These are phyloP conservation scores for Sylvia atricapilla DNA, from an alignment of 2,113 vertebrate genomes.

Conservation along the genomic window DNA sequence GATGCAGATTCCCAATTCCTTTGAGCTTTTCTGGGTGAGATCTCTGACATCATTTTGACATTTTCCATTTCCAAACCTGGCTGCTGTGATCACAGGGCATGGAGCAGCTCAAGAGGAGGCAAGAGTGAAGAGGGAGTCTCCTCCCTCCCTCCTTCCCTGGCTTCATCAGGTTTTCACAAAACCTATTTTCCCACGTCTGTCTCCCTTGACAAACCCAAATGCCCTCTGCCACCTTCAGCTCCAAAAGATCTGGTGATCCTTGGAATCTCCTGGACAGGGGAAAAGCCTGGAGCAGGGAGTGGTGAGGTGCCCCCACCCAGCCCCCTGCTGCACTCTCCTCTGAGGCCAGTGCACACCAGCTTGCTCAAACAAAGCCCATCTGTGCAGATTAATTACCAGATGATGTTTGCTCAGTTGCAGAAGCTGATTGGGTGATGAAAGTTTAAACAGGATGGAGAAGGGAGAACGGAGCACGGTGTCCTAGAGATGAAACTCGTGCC, in stretches of 20 bases:
- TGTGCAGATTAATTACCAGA: conserved; percentile 3
- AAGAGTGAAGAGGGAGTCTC: background rate
- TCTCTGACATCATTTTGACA: background rate
- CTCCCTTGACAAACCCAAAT: background rate
- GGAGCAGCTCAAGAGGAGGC: background rate
- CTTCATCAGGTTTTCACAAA: background rate
- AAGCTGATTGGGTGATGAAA: background rate
- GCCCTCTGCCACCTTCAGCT: background rate
- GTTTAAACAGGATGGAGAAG: conserved; percentile 22
- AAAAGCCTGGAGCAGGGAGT: background rate
- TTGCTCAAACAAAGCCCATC: conserved; percentile 54
- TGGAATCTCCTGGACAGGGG: background rate
- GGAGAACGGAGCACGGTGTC: background rate
- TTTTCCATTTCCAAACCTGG: background rate
- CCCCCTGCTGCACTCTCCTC: background rate
- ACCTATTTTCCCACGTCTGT: background rate
- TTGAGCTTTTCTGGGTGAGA: background rate
- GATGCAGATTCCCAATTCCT: background rate
- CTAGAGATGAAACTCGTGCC: background rate
- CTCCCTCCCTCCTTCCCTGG: background rate
- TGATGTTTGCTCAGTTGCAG: background rate
- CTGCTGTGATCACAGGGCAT: background rate
- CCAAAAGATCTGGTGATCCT: background rate
- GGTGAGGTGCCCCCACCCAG: background rate
- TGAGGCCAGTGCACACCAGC: background rate